Conservation (phyloP, 2,797 vertebrate genomes). For the Acanthis flammea region DNA sequence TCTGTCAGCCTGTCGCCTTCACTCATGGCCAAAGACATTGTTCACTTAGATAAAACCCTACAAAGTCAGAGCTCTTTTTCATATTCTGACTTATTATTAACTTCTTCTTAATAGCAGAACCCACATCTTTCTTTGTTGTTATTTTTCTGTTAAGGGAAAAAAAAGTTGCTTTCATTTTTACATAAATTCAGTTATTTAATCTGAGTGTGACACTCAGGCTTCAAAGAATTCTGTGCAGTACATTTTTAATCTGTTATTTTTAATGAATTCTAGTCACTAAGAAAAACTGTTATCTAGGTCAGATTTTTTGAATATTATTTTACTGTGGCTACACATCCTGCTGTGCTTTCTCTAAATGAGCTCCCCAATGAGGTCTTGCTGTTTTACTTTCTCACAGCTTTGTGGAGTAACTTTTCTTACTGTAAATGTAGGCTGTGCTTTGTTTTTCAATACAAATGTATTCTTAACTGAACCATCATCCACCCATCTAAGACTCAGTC, state of each 20-base stretch:
- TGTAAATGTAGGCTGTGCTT: background rate
- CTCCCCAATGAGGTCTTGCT: background rate
- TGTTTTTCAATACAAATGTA: background rate
- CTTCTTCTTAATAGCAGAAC: background rate
- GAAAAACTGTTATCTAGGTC: constrained; percentile 55
- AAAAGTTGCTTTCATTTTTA: constrained; percentile 10
- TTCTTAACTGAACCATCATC: background rate
- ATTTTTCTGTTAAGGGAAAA: background rate
- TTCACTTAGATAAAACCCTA: background rate
- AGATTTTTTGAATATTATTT: constrained; percentile 45
- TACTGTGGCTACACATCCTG: background rate
- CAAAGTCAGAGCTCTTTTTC: background rate
- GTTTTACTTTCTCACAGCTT: background rate
- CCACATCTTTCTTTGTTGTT: background rate
- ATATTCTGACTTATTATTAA: background rate
- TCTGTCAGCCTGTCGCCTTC: background rate
- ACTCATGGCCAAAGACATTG: background rate
- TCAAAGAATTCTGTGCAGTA: constrained; percentile 29
- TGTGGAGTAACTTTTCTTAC: background rate
- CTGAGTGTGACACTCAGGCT: constrained; percentile 1
- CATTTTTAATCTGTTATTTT: constrained; percentile 35
- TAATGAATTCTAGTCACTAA: constrained; percentile 43
- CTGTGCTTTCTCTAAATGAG: constrained; percentile 41
- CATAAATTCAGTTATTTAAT: background rate
- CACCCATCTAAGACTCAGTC: background rate